Percentiles rank a stretch among this genome's conserved stretches.
Conservation (phyloP, 2,888 invertebrate genomes). For the Caenorhabditis sp. region DNA sequence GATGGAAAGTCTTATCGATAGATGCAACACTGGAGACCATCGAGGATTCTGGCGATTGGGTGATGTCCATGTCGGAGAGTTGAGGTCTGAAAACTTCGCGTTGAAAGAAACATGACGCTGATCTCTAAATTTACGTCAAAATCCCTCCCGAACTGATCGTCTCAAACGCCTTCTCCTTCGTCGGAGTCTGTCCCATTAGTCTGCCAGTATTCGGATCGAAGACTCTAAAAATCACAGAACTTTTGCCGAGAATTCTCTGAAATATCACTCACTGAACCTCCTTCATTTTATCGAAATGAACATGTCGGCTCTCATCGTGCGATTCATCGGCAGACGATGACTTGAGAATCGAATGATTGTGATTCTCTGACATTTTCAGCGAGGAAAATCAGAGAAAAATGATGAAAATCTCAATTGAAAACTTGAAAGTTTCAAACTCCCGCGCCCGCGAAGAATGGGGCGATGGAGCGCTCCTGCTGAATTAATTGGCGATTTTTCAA, state of each 20-base stretch:
- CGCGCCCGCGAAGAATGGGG: too few relatives aligned
- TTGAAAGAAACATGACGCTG: too few relatives aligned
- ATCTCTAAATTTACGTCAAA: neutral
- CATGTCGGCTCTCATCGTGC: neutral
- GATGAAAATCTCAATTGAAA: too few relatives aligned
- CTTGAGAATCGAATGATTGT: neutral
- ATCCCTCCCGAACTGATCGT: neutral
- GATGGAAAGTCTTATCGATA: neutral
- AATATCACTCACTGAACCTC: neutral
- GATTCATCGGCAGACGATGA: neutral
- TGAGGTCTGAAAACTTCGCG: neutral
- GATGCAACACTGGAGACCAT: neutral
- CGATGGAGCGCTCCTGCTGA: too few relatives aligned
- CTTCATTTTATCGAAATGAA: constrained; percentile 1
- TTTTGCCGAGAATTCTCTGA: neutral
- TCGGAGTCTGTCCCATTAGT: neutral
- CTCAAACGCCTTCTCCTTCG: neutral
- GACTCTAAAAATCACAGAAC: neutral
- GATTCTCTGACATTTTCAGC: neutral
- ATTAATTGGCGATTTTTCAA: too few relatives aligned
- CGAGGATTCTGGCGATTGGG: neutral
- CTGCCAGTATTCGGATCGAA: neutral
- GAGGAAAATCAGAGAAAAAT: too few relatives aligned
- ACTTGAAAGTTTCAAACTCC: too few relatives aligned
- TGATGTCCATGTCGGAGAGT: neutral